Evolutionary conservation across 1,140 invertebrate species (phyloP).

Genomic region (Camponotus pennsylvanicus): DNA sequence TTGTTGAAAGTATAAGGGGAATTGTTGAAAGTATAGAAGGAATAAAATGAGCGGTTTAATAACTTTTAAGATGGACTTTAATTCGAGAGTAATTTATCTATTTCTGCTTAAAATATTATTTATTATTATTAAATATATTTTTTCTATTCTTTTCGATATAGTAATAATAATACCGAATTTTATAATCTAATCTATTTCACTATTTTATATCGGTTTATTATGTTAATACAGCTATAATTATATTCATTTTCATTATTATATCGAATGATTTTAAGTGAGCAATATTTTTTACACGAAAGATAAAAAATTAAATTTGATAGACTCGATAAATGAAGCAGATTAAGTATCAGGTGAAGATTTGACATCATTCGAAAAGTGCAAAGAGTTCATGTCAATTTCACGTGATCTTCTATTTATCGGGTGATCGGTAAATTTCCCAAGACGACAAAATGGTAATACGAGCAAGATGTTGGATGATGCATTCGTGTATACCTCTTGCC

Average conservation of each 20-base stretch:
- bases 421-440: conserved; percentile 69
- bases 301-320: conserved; percentile 18
- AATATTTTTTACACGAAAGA: background rate
- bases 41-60: background rate
- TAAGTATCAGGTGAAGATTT: background rate
- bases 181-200: background rate
- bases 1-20: background rate
- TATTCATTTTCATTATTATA: background rate
- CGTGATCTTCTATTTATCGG: conserved; percentile 3
- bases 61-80: background rate
- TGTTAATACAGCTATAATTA: background rate
- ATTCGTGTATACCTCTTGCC: conserved; percentile 50
- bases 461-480: conserved; percentile 56
- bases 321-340: background rate
- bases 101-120: background rate
- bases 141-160: no score
- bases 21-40: background rate
- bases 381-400: conserved; percentile 5
- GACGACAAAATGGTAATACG: conserved; percentile 57
- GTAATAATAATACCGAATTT: background rate
- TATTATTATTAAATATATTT: background rate
- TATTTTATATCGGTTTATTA: background rate
- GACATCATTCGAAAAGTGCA: background rate
- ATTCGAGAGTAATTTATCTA: background rate
- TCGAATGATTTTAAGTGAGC: background rate